Evolutionary conservation across 2,113 vertebrate genomes (phyloP).

Genomic region (Ceuthmochares aereus): DNA sequence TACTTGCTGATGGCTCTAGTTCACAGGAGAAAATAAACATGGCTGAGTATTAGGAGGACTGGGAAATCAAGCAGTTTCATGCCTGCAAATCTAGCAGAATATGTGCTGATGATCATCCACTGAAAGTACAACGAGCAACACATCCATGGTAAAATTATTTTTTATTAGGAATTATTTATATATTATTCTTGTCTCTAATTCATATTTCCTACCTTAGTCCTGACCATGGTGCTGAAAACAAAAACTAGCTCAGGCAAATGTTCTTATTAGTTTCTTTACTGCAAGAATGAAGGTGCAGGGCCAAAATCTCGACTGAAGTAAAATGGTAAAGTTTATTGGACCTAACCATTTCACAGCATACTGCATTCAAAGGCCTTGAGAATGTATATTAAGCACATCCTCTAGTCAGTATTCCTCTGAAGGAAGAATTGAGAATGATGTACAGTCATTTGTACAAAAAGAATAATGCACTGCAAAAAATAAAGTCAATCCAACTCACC

Average conservation of each 20-base stretch:
- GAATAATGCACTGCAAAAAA: neutral
- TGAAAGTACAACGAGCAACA: neutral
- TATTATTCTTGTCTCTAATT: fast-evolving
- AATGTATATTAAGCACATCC: neutral
- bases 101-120: neutral
- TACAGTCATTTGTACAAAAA: neutral
- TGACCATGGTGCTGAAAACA: conserved; percentile 62
- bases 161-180: neutral
- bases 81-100: neutral
- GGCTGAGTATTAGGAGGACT: neutral
- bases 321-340: neutral
- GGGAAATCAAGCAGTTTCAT: neutral
- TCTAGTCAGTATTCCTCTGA: neutral
- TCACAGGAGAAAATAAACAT: neutral
- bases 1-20: neutral
- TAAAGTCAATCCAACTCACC: neutral
- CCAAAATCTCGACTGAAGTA: neutral
- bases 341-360: neutral
- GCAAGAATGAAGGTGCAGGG: neutral
- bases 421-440: neutral
- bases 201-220: fast-evolving
- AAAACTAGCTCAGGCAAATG: fast-evolving
- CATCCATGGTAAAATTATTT: neutral
- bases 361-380: neutral
- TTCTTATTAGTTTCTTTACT: neutral